phyloP scores from a whole-genome alignment of 2,888 invertebrate species.

The Crepidodera aurea region DNA sequence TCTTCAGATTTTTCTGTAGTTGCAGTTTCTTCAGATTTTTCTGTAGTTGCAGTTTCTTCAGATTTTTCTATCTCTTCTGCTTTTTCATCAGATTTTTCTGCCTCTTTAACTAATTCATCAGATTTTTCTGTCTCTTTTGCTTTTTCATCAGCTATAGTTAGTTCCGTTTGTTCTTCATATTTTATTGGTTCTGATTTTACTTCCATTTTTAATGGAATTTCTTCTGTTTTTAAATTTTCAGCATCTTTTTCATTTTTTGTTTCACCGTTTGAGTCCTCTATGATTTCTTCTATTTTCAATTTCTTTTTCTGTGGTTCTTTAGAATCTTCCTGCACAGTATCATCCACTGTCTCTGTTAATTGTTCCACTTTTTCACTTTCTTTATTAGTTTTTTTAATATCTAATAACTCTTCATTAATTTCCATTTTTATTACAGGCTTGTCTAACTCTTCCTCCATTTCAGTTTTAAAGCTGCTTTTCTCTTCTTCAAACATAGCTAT shows the following conservation, averaged over 20 bases:
- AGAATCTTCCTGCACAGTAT: conserved; percentile 1
- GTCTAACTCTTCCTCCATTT: neutral
- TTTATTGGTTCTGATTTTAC: conserved; percentile 33
- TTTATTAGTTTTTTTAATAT: neutral
- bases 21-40: conserved; percentile 45
- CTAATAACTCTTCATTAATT: conserved; percentile 2
- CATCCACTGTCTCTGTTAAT: too few species aligned
- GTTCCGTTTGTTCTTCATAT: conserved; percentile 22
- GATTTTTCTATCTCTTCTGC: neutral
- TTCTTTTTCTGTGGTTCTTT: conserved; percentile 10
- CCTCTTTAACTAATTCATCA: conserved; percentile 6
- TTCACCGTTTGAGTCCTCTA: conserved; percentile 33
- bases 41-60: conserved; percentile 46
- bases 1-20: neutral
- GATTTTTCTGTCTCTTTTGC: conserved; percentile 21
- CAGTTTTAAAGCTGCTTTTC: neutral
- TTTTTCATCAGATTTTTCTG: neutral
- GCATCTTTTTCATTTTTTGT: conserved; percentile 43
- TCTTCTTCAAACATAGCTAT: conserved; percentile 38
- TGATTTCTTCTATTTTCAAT: neutral
- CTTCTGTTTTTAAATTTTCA: too few species aligned
- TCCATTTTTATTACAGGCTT: conserved; percentile 29
- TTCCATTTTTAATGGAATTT: too few species aligned
- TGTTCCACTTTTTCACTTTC: neutral
- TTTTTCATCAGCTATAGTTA: conserved; percentile 27